Percentiles rank a stretch among this genome's conserved stretches.
phyloP scores from a whole-genome alignment of 1,140 invertebrate genomes.

The Trichoplusia ni region DNA sequence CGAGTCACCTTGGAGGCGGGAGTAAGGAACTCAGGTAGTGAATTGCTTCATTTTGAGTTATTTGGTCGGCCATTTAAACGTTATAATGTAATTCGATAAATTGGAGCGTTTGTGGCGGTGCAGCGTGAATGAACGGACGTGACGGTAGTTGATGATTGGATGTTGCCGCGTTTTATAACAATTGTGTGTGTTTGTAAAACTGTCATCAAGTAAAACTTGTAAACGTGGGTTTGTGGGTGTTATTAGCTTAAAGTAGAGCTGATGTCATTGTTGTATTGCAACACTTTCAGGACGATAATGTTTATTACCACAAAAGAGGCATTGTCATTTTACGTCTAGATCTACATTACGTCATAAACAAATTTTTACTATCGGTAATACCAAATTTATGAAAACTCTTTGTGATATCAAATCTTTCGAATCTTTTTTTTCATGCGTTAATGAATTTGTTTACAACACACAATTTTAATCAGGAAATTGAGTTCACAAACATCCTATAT shows the following conservation, averaged over 20 bases:
- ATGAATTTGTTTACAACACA: not conserved
- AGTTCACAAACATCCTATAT: no score
- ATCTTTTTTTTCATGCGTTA: not conserved
- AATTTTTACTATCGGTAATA: no score
- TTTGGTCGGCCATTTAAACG: conserved; percentile 51
- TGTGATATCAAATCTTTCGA: not conserved
- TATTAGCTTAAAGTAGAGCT: no score
- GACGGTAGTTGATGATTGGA: conserved; percentile 19
- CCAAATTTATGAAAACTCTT: no score
- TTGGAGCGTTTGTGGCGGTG: conserved; percentile 44
- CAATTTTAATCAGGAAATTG: no score
- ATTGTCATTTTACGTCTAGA: no score
- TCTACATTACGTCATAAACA: no score
- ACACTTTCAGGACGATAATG: no score
- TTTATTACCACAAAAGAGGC: no score
- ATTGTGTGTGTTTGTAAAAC: not conserved
- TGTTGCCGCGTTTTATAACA: conserved; percentile 1
- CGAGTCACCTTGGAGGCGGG: conserved; percentile 71
- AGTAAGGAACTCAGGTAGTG: conserved; percentile 75
- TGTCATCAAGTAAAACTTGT: conserved; percentile 1
- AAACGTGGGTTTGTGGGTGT: no score
- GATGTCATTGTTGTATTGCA: no score
- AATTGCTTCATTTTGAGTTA: conserved; percentile 73
- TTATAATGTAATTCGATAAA: conserved; percentile 57
- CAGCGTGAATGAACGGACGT: no score